Conservation (phyloP, 2,888 invertebrate species). For the Abscondita cerata region DNA sequence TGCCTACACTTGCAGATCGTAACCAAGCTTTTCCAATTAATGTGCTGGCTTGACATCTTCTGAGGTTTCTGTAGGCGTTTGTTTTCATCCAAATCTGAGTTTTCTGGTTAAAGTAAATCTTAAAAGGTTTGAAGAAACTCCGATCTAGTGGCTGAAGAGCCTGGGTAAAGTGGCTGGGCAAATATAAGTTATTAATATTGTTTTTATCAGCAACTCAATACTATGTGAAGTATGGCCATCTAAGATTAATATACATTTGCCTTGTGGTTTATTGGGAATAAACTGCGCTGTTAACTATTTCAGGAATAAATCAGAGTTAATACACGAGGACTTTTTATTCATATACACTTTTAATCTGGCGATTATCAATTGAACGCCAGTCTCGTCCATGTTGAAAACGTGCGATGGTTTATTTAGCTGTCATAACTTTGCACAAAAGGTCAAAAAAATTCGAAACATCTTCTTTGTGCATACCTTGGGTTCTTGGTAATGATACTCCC, state of each 20-base stretch:
- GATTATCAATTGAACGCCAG: neutral
- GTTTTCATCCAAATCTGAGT: conserved; percentile 21
- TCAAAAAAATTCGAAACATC: conserved; percentile 22
- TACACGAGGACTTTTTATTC: conserved; percentile 27
- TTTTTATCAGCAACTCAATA: conserved; percentile 37
- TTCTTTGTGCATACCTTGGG: neutral
- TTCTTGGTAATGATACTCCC: conserved; percentile 10
- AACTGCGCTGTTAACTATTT: conserved; percentile 32
- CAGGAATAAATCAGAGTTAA: conserved; percentile 31
- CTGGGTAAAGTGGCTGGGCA: conserved; percentile 37
- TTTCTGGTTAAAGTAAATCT: conserved; percentile 20
- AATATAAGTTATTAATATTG: no score
- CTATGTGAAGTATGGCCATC: conserved; percentile 47
- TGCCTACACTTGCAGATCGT: conserved; percentile 26
- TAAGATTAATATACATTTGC: conserved; percentile 40
- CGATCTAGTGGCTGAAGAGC: conserved; percentile 41
- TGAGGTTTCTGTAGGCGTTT: conserved; percentile 17
- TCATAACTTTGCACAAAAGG: neutral
- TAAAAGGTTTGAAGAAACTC: conserved; percentile 20
- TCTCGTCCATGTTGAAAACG: conserved; percentile 10
- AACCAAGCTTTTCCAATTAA: conserved; percentile 26
- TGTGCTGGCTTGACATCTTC: conserved; percentile 22
- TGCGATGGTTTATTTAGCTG: neutral
- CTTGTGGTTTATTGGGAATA: conserved; percentile 2
- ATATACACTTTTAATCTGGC: conserved; percentile 28